Base-by-base conservation (phyloP, 2,797 vertebrate genomes). In the Miichthys miiuy region DNA sequence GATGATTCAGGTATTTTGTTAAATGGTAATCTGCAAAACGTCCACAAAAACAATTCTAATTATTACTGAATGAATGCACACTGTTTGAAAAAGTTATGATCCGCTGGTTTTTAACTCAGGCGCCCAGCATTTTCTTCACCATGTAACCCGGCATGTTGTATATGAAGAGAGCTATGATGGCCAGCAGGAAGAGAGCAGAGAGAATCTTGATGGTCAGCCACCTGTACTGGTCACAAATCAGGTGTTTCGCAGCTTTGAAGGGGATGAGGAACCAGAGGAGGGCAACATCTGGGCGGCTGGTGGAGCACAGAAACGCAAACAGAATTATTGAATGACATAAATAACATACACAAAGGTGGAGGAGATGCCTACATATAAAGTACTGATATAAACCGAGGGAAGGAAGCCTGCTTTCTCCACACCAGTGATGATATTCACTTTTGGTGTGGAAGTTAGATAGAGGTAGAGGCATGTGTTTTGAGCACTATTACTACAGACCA, bases 111-210 rank as follows among this genome's bases (percentile, higher is more conserved):
- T 56, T n/a, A 30, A 34, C 25, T 97, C 94, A 98, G 0, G 96
- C 97, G 1, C 97, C 98, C 51, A 99, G 75, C 83, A 99, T 95
- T 85, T 99, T 99, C 96, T 99, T 99, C 92, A 97, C 98, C 97
- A 97, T 98, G 93, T 99, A 99, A 56, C 98, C 98, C 0, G 97
- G 98, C 93, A 97, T 97, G 95, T 96, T 98, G 94, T 99, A 99
- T 73, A 99, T 92, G 94, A 99, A 99, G 56, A 99, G 96, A 27
- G 78, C 97, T 11, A 99, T 52, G 92, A 99, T 96, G 87, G 96
- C 93, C 73, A 99, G 84, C 20, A 96, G 92, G 81, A 99, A 85
- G 48, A 99, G 91, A 1, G 96, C 97, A 73, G 96, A 83, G 81
- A 98, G 91, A 0, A 99, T 96, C 95, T 99, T 99, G 94, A 98